Evolutionary conservation across 2,888 invertebrate species (phyloP).

Genomic region (Coleophora deauratella): DNA sequence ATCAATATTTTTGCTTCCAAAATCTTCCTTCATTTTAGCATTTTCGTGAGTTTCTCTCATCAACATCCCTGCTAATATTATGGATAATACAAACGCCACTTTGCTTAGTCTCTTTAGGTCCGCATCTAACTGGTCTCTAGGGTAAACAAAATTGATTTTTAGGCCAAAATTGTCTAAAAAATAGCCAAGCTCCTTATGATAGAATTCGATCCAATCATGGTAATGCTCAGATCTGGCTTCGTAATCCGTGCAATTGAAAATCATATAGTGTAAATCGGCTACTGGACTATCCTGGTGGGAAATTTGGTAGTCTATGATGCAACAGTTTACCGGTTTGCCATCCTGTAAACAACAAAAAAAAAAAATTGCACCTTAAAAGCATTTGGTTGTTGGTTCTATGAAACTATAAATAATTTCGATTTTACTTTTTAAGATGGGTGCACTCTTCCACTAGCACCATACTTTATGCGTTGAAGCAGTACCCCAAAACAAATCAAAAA

Average conservation of each 20-base stretch:
- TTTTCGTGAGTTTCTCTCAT: slow-evolving; percentile 23
- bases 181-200: not conserved
- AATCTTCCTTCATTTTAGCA: slow-evolving; percentile 10
- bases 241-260: slow-evolving; percentile 24
- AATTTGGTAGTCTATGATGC: slow-evolving; percentile 22
- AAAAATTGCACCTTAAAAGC: not conserved
- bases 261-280: slow-evolving; percentile 17
- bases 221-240: slow-evolving; percentile 5
- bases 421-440: no score
- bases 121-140: slow-evolving; percentile 26
- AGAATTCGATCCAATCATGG: slow-evolving; percentile 4
- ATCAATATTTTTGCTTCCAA: not conserved
- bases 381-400: no score
- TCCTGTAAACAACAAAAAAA: not conserved
- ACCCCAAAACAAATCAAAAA: no score
- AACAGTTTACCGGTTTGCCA: slow-evolving; percentile 10
- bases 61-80: slow-evolving; percentile 17
- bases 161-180: slow-evolving; percentile 20
- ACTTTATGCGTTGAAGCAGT: no score
- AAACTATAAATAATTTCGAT: no score
- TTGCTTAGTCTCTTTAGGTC: slow-evolving; percentile 27
- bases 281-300: slow-evolving; percentile 15
- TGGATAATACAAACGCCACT: slow-evolving; percentile 13
- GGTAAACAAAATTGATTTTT: slow-evolving; percentile 22
- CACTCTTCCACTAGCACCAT: no score